Base-by-base conservation (phyloP, 2,888 invertebrate genomes). In the Aphodius sticticus region DNA sequence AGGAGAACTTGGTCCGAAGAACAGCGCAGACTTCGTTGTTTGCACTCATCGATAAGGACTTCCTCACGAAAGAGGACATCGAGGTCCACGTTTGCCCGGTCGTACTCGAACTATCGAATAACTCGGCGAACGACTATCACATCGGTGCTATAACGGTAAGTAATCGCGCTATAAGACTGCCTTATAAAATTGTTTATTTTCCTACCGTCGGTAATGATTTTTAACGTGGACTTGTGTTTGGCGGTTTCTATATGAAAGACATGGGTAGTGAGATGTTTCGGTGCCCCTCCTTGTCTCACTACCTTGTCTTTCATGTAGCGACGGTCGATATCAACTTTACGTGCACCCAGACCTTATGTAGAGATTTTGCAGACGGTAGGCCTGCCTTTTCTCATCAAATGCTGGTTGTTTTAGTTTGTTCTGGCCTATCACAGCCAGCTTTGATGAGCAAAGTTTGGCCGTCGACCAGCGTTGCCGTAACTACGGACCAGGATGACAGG, bases 241-340 rank as follows among this genome's bases (percentile, higher is more conserved):
- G 83, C 86, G 86, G 86, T 90, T 92, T 90, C 94, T 91, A 89
- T 91, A 90, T 97, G 97, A 97, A 97, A 97, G 97, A 97, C 97
- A 96, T 96, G 96, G 95, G 97, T 97, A 97, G 96, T 95, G 97
- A 97, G 97, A 97, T 97, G 97, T 91, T 91, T 90, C 90, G 91
- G 89, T 89, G 89, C 88, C 89, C 90, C 91, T 88, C 90, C 91
- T 92, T 93, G 92, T 94, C 97, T 97, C 96, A 96, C 97, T 97
- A 96, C 96, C 96, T 96, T 97, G 97, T 97, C 97, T 97, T 97
- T 97, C 97, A 96, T 96, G 96, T 87, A 92, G 94, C 91, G 76
- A 76, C 53, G 76, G 70, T 16, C 75, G 70, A 53, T 53, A 16
- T 75, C 6, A 77, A 16, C 70, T 74, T 74, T 35, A 35, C 37